These are phyloP conservation scores for Polia nebulosa DNA, from an alignment of 2,888 invertebrate genomes.

Conservation along the genomic window DNA sequence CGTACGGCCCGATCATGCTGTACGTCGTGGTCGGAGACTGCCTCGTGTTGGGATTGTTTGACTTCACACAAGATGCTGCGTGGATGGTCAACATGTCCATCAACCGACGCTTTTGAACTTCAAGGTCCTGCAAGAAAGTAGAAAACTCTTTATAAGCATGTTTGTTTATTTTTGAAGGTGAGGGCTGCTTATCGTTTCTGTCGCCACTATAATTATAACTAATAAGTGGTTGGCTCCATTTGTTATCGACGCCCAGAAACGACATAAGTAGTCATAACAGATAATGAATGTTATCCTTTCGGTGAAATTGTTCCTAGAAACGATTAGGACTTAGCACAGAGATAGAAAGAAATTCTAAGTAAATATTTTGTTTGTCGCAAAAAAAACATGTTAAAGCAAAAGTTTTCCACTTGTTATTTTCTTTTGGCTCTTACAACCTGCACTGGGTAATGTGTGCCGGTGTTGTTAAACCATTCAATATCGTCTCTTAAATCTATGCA, in stretches of 20 bases:
- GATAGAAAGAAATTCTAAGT: conserved; percentile 9
- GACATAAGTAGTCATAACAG: conserved; percentile 58
- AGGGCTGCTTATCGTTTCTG: conserved; percentile 60
- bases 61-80: conserved; percentile 93
- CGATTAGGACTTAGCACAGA: conserved; percentile 28
- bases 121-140: conserved; percentile 92
- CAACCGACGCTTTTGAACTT: conserved; percentile 94
- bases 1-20: conserved; percentile 86
- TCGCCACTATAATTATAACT: conserved; percentile 64
- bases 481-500: background rate
- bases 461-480: background rate
- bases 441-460: background rate
- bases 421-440: background rate
- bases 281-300: conserved; percentile 63
- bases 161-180: conserved; percentile 29
- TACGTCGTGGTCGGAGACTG: conserved; percentile 84
- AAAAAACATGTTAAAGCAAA: background rate
- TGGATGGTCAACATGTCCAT: conserved; percentile 95
- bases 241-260: conserved; percentile 66
- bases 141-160: conserved; percentile 27
- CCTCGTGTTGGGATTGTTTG: conserved; percentile 82
- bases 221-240: conserved; percentile 64
- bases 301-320: conserved; percentile 46
- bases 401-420: background rate
- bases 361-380: conserved; percentile 11